phyloP scores from a whole-genome alignment of 1,140 invertebrate genomes.

The Oscheius sp. region DNA sequence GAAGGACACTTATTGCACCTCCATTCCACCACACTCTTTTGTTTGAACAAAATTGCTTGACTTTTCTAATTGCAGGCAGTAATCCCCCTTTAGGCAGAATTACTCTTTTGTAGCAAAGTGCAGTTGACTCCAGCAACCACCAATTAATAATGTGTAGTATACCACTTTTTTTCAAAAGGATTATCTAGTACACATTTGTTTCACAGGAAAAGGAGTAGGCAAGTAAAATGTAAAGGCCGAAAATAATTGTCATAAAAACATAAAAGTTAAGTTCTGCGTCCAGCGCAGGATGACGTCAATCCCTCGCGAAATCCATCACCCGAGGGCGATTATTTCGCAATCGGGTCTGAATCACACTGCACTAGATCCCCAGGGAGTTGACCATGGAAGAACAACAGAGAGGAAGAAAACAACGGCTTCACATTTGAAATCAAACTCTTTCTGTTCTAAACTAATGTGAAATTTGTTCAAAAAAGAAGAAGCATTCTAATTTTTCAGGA shows the following conservation, averaged over 20 bases:
- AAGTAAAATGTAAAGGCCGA: no score
- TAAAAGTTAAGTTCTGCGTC: not conserved
- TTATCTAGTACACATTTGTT: no score
- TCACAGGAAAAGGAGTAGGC: no score
- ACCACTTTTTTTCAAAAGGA: conserved; percentile 5
- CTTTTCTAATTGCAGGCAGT: no score
- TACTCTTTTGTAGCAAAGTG: not conserved
- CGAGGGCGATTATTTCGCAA: conserved; percentile 7
- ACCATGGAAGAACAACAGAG: no score
- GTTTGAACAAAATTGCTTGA: no score
- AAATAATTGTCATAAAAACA: no score
- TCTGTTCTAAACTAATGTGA: not conserved
- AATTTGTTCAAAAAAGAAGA: not conserved
- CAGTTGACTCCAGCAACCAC: not conserved
- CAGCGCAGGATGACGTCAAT: conserved; percentile 3
- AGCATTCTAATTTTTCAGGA: conserved; percentile 7
- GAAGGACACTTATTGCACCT: not conserved
- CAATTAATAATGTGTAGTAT: not conserved
- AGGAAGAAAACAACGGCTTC: no score
- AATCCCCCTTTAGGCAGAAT: not conserved
- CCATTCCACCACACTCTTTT: no score
- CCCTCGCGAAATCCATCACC: not conserved
- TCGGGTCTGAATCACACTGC: not conserved
- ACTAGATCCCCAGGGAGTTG: no score
- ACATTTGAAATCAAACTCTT: no score